Percentiles rank a stretch among this genome's conserved stretches.
Conservation (phyloP, 2,113 vertebrate species). For the Sarotherodon lohbergeri region DNA sequence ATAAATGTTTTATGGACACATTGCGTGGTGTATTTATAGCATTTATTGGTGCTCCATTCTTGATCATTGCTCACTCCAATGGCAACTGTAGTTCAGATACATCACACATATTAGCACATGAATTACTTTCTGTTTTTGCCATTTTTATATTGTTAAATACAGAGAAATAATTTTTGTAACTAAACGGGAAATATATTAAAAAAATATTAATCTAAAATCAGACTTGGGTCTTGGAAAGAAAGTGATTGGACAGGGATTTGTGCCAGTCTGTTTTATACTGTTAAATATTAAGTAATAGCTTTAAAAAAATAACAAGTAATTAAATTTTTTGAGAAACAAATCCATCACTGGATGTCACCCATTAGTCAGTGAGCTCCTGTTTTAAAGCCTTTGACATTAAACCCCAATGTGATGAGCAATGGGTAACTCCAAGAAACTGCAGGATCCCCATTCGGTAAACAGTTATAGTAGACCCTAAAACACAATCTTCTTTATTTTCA, state of each 20-base stretch:
- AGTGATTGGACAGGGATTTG: background rate
- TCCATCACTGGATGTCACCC: background rate
- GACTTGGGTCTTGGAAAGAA: background rate
- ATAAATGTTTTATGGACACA: background rate
- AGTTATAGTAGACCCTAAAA: background rate
- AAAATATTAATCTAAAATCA: background rate
- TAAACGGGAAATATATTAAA: background rate
- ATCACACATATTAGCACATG: background rate
- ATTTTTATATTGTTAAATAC: background rate
- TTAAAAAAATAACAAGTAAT: background rate
- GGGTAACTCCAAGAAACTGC: background rate
- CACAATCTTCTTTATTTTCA: background rate
- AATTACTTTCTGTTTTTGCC: background rate
- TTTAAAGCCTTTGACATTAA: background rate
- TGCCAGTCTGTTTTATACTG: background rate
- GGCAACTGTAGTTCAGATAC: background rate
- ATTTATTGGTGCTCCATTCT: background rate
- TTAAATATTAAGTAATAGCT: background rate
- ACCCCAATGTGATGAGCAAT: background rate
- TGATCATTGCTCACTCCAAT: background rate
- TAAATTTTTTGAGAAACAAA: background rate
- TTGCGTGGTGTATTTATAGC: background rate
- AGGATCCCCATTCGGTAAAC: background rate
- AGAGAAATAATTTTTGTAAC: background rate
- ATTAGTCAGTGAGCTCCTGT: background rate